Percentiles rank a stretch among this genome's conserved stretches.
phyloP scores from a whole-genome alignment of 2,113 vertebrate genomes.

The Montifringilla adamsi region DNA sequence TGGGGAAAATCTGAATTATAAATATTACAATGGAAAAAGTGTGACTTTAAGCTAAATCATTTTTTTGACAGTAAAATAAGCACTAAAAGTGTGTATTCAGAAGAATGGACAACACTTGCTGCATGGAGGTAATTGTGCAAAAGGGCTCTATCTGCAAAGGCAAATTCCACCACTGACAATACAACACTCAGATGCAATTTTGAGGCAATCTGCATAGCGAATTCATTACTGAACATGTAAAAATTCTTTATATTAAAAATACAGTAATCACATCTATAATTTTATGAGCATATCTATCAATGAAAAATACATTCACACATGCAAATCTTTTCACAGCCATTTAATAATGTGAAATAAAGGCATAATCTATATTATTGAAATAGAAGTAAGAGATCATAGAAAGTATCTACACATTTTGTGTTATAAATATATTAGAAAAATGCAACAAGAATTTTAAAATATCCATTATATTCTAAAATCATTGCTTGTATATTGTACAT shows the following conservation, averaged over 20 bases:
- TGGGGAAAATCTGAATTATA: not conserved
- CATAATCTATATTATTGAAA: not conserved
- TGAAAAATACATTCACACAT: no score
- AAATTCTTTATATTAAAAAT: no score
- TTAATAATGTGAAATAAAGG: not conserved
- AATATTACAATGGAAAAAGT: not conserved
- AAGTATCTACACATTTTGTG: not conserved
- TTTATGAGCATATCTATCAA: no score
- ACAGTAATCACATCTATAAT: no score
- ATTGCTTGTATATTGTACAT: not conserved
- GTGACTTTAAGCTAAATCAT: not conserved
- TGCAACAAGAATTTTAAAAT: not conserved
- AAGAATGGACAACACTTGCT: not conserved
- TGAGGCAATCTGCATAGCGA: no score
- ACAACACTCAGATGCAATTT: not conserved
- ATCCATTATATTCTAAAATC: not conserved
- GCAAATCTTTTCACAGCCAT: not conserved
- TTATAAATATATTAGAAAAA: not conserved
- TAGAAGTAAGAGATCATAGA: not conserved
- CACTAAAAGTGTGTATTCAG: not conserved
- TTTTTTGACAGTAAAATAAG: not conserved
- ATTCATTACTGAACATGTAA: no score
- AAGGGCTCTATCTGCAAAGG: not conserved
- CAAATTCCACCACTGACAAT: not conserved
- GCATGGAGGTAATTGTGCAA: not conserved